Conservation (phyloP, 2,113 vertebrate genomes). For the Bombycilla garrulus region DNA sequence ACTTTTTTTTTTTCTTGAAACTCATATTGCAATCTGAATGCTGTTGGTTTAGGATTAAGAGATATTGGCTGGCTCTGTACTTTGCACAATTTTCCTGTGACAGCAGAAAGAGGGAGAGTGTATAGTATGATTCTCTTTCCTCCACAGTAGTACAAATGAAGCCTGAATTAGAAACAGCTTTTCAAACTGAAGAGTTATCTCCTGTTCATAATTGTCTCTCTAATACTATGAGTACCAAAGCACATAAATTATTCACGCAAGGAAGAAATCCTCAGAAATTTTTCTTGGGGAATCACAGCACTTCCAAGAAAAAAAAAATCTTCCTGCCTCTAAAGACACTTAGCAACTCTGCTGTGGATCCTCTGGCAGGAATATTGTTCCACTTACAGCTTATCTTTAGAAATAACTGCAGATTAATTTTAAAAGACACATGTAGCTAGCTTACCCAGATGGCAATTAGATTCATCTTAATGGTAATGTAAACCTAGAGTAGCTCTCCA, state of each 20-base stretch:
- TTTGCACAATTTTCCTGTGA: slow-evolving; percentile 5
- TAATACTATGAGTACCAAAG: background rate
- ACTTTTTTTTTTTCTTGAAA: background rate
- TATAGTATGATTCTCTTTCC: background rate
- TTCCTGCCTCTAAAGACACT: background rate
- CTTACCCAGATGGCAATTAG: slow-evolving; percentile 19
- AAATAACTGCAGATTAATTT: background rate
- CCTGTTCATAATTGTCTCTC: background rate
- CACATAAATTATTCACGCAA: background rate
- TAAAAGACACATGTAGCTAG: background rate
- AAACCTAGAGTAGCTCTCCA: background rate
- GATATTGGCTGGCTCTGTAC: background rate
- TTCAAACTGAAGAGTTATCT: background rate
- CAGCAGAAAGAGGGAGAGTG: background rate
- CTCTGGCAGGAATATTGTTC: background rate
- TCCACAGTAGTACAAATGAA: background rate
- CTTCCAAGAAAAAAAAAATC: background rate
- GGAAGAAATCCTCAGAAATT: background rate
- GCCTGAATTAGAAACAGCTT: background rate
- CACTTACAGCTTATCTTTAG: background rate
- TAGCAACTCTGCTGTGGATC: background rate
- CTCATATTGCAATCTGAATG: background rate
- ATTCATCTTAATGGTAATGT: background rate
- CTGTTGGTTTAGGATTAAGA: background rate
- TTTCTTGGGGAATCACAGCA: background rate